phyloP scores from a whole-genome alignment of 2,113 vertebrate genomes.

The Dicentrarchus labrax region DNA sequence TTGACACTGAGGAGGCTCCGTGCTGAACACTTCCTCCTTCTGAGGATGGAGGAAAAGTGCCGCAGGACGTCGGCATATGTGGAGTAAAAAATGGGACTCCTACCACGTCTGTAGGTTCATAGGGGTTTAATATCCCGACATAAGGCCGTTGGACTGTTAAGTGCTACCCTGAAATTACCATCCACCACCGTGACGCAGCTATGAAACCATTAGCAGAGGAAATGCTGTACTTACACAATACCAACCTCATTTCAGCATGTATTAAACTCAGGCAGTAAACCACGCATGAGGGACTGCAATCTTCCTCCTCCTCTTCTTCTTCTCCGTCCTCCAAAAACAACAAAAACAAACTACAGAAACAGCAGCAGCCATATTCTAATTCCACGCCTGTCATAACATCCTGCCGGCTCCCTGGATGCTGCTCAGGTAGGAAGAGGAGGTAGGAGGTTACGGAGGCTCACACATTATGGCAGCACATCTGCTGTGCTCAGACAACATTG shows the following conservation, averaged over 20 bases:
- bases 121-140: constrained; percentile 42
- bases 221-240: constrained; percentile 68
- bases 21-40: neutral
- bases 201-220: constrained; percentile 59
- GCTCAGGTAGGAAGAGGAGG: constrained; percentile 56
- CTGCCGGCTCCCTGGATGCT: constrained; percentile 40
- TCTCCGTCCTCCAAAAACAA: neutral
- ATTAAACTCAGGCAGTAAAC: constrained; percentile 71
- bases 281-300: constrained; percentile 55
- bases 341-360: constrained; percentile 9
- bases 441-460: constrained; percentile 48
- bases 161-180: constrained; percentile 39
- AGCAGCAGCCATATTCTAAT: constrained; percentile 52
- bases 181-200: constrained; percentile 31
- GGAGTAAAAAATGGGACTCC: neutral
- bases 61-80: constrained; percentile 9
- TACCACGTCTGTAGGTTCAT: neutral
- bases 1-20: neutral
- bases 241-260: constrained; percentile 54
- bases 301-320: constrained; percentile 28
- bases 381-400: constrained; percentile 55
- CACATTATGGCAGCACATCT: constrained; percentile 63
- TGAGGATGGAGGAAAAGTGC: neutral
- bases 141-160: constrained; percentile 31
- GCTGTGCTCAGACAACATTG: constrained; percentile 27